phyloP scores from a whole-genome alignment of 2,113 vertebrate genomes.

The Bufo gargarizans region DNA sequence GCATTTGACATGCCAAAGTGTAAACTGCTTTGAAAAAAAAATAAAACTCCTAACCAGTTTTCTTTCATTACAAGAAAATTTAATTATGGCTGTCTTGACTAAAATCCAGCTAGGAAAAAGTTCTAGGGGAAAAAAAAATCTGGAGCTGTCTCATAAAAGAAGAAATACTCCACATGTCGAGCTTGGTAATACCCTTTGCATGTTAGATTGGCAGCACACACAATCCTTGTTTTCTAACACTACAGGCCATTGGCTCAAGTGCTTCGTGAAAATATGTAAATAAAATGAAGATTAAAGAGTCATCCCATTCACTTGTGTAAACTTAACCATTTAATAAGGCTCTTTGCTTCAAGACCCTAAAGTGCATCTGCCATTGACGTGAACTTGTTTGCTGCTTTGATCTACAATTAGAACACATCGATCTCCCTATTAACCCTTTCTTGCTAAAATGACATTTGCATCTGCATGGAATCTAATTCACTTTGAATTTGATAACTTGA shows the following conservation, averaged over 20 bases:
- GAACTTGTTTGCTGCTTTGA: constrained; percentile 27
- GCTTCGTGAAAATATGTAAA: constrained; percentile 32
- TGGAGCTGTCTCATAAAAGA: constrained; percentile 48
- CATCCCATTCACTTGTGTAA: constrained; percentile 44
- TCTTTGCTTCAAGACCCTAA: constrained; percentile 13
- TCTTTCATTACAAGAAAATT: constrained; percentile 11
- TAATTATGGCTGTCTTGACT: constrained; percentile 14
- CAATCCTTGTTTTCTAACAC: constrained; percentile 41
- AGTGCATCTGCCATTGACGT: constrained; percentile 17
- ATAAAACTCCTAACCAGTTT: constrained; percentile 5
- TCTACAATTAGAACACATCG: constrained; percentile 19
- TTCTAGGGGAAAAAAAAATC: constrained; percentile 9
- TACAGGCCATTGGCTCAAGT: neutral
- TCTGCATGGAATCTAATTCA: neutral
- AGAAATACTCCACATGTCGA: constrained; percentile 43
- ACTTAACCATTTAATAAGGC: constrained; percentile 27
- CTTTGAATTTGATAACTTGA: too few species aligned
- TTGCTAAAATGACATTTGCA: neutral
- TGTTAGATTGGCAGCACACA: constrained; percentile 36
- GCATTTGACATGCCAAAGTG: constrained; percentile 4
- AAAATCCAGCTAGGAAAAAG: constrained; percentile 33
- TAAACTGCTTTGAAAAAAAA: constrained; percentile 1
- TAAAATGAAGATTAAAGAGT: constrained; percentile 52
- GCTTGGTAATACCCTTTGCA: constrained; percentile 19
- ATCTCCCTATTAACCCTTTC: constrained; percentile 11